phyloP scores from a whole-genome alignment of 2,888 invertebrate genomes.

The Pyrrhosoma nymphula region DNA sequence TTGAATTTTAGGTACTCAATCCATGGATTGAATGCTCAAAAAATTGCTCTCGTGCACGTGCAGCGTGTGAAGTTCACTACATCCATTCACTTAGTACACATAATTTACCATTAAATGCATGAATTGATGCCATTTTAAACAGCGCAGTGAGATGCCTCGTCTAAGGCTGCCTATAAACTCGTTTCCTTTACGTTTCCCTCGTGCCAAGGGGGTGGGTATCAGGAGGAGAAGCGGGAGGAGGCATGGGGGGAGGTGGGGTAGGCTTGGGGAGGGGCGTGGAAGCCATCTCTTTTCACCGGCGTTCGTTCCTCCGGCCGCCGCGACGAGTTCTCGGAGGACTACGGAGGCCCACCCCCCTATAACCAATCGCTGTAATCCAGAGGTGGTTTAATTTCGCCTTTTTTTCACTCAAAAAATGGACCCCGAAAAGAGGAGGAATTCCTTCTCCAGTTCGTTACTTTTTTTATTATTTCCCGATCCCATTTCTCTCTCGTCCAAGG shows the following conservation, averaged over 20 bases:
- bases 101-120: no score
- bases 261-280: background rate
- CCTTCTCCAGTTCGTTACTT: background rate
- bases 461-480: background rate
- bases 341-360: background rate
- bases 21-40: no score
- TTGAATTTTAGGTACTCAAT: no score
- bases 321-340: background rate
- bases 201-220: background rate
- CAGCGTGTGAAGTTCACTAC: no score
- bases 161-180: background rate
- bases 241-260: background rate
- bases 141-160: no score
- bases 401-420: background rate
- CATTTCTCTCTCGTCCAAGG: background rate
- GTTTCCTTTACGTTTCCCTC: slow-evolving; percentile 5
- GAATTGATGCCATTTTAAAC: no score
- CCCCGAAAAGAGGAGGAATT: background rate
- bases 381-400: background rate
- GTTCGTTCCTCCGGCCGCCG: background rate
- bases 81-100: no score
- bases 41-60: no score
- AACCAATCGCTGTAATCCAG: background rate
- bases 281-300: background rate
- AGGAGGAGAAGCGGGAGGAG: background rate